A percentile compares a stretch with the other conserved stretches of the same genome.
phyloP scores from a whole-genome alignment of 2,113 vertebrate species.

The Sinocyclocheilus grahami region DNA sequence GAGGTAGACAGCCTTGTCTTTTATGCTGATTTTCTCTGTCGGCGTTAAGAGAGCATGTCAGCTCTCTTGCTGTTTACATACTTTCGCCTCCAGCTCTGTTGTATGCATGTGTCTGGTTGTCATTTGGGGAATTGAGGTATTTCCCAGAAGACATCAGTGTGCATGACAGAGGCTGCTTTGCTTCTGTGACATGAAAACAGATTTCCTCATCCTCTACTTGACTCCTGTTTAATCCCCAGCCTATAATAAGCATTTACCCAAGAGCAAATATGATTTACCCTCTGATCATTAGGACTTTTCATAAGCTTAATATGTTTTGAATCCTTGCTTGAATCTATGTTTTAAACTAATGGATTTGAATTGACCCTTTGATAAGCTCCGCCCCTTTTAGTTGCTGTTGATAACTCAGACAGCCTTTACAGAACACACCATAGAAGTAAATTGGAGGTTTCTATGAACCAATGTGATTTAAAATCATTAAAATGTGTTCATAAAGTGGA shows the following conservation, averaged over 20 bases:
- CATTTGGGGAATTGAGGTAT: background rate
- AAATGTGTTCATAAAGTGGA: no score
- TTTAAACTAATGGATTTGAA: background rate
- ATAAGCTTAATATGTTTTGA: background rate
- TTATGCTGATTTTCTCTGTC: background rate
- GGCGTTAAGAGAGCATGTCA: constrained; percentile 31
- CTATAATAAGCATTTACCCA: background rate
- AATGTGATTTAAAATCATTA: no score
- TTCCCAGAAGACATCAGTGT: constrained; percentile 1
- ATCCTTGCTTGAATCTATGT: background rate
- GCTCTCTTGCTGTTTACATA: constrained; percentile 12
- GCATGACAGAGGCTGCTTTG: background rate
- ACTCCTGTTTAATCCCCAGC: background rate
- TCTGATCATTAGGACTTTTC: background rate
- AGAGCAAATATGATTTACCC: background rate
- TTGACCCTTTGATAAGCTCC: background rate
- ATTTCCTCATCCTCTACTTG: background rate
- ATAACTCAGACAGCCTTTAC: background rate
- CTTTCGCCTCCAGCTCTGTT: constrained; percentile 10
- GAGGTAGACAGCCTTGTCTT: constrained; percentile 19
- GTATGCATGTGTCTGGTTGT: constrained; percentile 13
- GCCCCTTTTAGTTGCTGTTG: background rate
- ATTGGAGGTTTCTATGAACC: background rate
- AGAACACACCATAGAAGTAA: background rate
- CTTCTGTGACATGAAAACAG: background rate